Evolutionary conservation across 53 echinoderm and acorn worm species (phyloP).

Genomic region (Zoroaster sp.): DNA sequence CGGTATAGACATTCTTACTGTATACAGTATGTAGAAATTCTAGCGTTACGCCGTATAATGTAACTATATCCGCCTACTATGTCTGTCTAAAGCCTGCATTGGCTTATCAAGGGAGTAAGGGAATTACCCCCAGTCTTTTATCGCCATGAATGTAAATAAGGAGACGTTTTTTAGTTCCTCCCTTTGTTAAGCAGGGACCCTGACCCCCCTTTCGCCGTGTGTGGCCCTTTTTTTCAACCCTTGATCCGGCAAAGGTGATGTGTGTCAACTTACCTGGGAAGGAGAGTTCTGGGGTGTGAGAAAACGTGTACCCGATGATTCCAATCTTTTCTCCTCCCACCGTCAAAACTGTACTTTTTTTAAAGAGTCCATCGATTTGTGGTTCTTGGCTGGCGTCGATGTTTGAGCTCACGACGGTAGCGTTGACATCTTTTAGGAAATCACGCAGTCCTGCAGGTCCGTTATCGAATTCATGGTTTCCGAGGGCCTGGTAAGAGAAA

Average conservation of each 20-base stretch:
- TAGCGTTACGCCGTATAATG: too few species aligned
- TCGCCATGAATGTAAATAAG: neutral
- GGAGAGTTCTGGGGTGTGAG: constrained; percentile 33
- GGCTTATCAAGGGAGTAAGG: neutral
- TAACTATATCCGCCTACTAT: too few species aligned
- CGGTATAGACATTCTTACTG: too few species aligned
- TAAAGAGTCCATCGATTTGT: constrained; percentile 61
- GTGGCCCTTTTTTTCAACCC: too few species aligned
- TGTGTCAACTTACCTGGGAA: neutral
- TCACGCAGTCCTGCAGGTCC: constrained; percentile 61
- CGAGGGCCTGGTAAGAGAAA: constrained; percentile 76
- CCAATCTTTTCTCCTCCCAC: constrained; percentile 77
- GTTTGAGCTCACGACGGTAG: constrained; percentile 81
- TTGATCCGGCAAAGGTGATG: neutral
- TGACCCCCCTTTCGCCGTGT: too few species aligned
- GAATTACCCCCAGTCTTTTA: neutral
- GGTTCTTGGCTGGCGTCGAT: constrained; percentile 77
- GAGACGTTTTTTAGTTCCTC: neutral
- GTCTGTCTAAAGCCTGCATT: too few species aligned
- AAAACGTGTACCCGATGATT: constrained; percentile 80
- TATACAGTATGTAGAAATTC: too few species aligned
- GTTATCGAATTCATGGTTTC: constrained; percentile 98
- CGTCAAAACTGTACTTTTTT: constrained; percentile 50
- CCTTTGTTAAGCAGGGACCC: neutral
- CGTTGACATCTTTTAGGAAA: constrained; percentile 65